These are phyloP conservation scores for Actinemys pallida DNA, from an alignment of 2,113 vertebrate genomes.

Conservation along the genomic window DNA sequence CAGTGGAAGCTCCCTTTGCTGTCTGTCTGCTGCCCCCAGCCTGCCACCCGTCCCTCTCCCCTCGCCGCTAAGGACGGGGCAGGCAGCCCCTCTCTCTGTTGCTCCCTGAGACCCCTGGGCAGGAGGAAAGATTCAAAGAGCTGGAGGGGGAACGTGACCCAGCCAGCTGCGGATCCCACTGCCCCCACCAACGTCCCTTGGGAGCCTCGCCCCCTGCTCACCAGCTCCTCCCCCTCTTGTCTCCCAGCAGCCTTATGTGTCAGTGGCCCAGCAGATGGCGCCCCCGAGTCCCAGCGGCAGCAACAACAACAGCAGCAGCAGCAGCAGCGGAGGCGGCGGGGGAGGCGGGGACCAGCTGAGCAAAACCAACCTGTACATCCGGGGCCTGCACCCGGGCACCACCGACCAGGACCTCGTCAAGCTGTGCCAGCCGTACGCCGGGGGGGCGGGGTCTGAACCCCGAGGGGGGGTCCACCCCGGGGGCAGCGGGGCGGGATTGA, in stretches of 20 bases:
- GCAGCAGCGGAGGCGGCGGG: constrained; percentile 70
- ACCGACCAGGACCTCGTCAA: constrained; percentile 96
- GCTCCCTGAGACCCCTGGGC: not conserved
- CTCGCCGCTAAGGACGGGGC: not conserved
- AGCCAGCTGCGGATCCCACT: not conserved
- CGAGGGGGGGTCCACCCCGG: not conserved
- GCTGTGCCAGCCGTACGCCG: constrained; percentile 93
- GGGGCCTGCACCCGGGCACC: constrained; percentile 92
- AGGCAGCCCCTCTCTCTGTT: not conserved
- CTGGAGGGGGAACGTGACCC: too few species aligned
- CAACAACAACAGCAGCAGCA: constrained; percentile 79
- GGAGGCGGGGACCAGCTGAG: constrained; percentile 88
- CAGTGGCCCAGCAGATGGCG: constrained; percentile 89
- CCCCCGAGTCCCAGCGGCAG: constrained; percentile 88
- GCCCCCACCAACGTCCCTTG: not conserved
- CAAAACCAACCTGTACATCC: constrained; percentile 95
- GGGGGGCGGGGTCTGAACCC: not conserved
- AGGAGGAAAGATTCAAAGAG: not conserved
- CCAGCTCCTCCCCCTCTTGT: not conserved
- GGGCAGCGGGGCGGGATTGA: not conserved
- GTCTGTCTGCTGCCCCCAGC: not conserved
- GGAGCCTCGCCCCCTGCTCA: not conserved
- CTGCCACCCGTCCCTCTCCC: not conserved
- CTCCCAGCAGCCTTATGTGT: constrained; percentile 86
- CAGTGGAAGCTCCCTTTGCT: not conserved